Conservation (phyloP, 2,888 invertebrate species). For the Ectropis crepuscularia region DNA sequence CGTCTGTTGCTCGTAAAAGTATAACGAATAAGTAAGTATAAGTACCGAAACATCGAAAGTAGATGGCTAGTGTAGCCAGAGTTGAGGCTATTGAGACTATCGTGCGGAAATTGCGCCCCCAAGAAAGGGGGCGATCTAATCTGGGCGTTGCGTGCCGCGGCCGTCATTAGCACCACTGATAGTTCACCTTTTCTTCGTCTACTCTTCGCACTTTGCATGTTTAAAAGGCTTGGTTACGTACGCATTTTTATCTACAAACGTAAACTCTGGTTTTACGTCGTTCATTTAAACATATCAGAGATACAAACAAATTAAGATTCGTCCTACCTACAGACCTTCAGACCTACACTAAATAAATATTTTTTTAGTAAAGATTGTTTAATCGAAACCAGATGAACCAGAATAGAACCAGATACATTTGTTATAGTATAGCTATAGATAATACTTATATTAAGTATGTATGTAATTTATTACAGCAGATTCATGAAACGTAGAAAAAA, state of each 20-base stretch:
- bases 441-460: too few relatives aligned
- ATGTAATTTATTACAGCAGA: too few relatives aligned
- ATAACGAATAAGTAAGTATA: neutral
- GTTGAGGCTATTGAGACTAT: slow-evolving; percentile 57
- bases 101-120: slow-evolving; percentile 77
- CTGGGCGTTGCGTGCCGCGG: slow-evolving; percentile 73
- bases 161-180: slow-evolving; percentile 76
- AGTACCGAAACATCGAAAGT: slow-evolving; percentile 1
- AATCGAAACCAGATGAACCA: too few relatives aligned
- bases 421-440: too few relatives aligned
- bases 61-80: slow-evolving; percentile 17
- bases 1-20: too few relatives aligned
- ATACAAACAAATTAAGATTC: too few relatives aligned
- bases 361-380: too few relatives aligned
- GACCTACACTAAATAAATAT: too few relatives aligned
- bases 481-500: too few relatives aligned
- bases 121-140: slow-evolving; percentile 76
- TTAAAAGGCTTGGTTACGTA: slow-evolving; percentile 21
- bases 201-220: slow-evolving; percentile 28
- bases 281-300: too few relatives aligned
- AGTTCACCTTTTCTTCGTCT: slow-evolving; percentile 53
- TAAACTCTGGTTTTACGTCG: neutral
- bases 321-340: too few relatives aligned
- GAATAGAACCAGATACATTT: too few relatives aligned
- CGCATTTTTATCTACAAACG: slow-evolving; percentile 3